Base-by-base conservation (phyloP, 2,888 invertebrate species). In the Spisula subtruncata region DNA sequence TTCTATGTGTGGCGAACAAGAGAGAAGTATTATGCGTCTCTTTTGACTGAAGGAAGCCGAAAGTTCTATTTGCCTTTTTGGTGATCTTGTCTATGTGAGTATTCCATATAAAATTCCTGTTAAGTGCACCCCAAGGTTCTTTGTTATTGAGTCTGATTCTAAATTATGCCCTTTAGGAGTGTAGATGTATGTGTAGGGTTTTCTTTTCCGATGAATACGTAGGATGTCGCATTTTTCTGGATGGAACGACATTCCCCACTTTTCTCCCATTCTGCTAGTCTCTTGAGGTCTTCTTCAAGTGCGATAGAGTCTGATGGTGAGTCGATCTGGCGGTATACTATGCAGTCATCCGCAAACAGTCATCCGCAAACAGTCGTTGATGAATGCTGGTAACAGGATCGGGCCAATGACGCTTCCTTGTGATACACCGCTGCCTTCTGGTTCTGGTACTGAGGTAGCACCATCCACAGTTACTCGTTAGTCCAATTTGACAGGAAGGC, bases 381-480 rank as follows among this genome's bases (percentile, higher is more conserved):
- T 8, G 48, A 48, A 48, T 48, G 48, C 48, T 12, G 12, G 48
- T 8, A 48, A 48, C 12, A 48, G 12, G 5, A 48, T 48, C 8
- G 48, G 14, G 14, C 35, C 32, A 41, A 79, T 35, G 35, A 79
- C 79, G 18, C 79, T 79, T 32, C 41, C 79, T 41, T 79, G 79
- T 4, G 79, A n/a, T 10, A 79, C 79, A 5, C 79, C 79, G n/a
- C 79, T 79, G 41, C 35, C 16, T 10, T 41, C 79, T 32, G 79
- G 79, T 2, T 35, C 79, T 35, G 79, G 46, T 32, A 79, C 89
- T 20, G 85, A 85, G 16, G 80, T 84, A 29, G 54, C 87, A 0
- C 86, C 90, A 32, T 90, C 87, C 4, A 90, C 20, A 6, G 85
- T 56, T 14, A 90, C 56, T 18, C 46, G 18, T 29, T 87, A 86